Conservation (phyloP, 2,113 vertebrate genomes). For the Zootoca vivipara region DNA sequence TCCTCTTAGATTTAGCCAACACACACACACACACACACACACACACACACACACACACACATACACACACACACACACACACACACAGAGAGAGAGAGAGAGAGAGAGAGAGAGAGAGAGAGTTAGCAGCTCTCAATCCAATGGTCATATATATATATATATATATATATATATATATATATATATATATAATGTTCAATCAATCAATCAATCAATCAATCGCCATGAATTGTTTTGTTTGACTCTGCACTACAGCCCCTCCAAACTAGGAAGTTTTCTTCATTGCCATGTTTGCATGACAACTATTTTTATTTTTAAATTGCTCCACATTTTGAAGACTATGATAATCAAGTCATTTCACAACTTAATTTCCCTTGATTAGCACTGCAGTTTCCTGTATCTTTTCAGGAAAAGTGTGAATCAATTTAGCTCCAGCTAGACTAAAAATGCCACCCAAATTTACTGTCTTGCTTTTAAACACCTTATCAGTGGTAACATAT, state of each 20-base stretch:
- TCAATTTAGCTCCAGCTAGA: constrained; percentile 66
- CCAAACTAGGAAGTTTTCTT: constrained; percentile 5
- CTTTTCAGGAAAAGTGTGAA: constrained; percentile 63
- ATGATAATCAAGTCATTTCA: constrained; percentile 63
- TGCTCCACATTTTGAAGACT: constrained; percentile 42
- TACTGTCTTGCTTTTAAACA: constrained; percentile 47
- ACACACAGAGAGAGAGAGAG: background rate
- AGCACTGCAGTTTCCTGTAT: constrained; percentile 49
- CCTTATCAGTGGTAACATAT: constrained; percentile 68
- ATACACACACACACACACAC: too few species aligned
- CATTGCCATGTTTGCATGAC: background rate
- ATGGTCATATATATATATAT: background rate
- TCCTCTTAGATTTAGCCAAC: background rate
- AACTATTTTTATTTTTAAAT: constrained; percentile 50
- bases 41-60: too few species aligned
- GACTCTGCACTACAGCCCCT: constrained; percentile 36
- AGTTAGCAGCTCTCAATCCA: too few species aligned
- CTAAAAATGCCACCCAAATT: constrained; percentile 55
- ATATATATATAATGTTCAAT: background rate
- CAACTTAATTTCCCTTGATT: constrained; percentile 73
- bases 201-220: too few species aligned
- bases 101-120: too few species aligned
- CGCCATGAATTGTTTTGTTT: background rate
- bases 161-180: background rate
- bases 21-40: background rate